Base-by-base conservation (phyloP, 2,113 vertebrate genomes). In the Eulemur rufifrons region DNA sequence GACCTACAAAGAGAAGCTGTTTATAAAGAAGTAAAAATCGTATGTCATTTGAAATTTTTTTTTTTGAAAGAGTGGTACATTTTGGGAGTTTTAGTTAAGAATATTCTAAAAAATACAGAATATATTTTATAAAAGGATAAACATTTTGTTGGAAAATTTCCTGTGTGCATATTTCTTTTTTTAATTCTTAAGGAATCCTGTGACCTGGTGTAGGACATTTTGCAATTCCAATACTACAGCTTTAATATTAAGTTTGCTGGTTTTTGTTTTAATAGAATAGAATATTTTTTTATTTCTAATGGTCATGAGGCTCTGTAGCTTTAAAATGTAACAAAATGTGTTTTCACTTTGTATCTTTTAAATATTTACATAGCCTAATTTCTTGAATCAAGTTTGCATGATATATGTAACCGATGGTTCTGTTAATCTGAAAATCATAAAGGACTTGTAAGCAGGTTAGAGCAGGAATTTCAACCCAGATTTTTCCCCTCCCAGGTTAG, bases 221-320 rank as follows among this genome's bases (percentile, higher is more conserved):
- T 90, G 47, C 45, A 89, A 3, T 96, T 92, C 20, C 42, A 87
- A 13, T 52, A 85, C 68, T 89, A 23, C 8, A 77, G 34, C 42
- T 94, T 93, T 84, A 89, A 89, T 86, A 64, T 68, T 74, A 42
- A n/a, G 17, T 73, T 42, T 54, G 4, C n/a, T 64, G 25, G 47
- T 66, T 89, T 45, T 47, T 63, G 56, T 63, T 66, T 59, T 34
- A 17, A 50, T 39, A 77, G 25, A 11, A 27, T 56, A 91, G 45
- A 88, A 8, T 63, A 23, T 87, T 95, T 95, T 93, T n/a, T 82
- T 21, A 63, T 86, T 89, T 95, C 88, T 69, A 69, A 61, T 93
- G 82, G 29, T 69, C 80, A 80, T 50, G 32, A 89, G 6, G 73
- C 56, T 73, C 13, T 47, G 11, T 82, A 52, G 21, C 74, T 18